phyloP scores from a whole-genome alignment of 2,797 vertebrate species.

The Chelonia mydas region DNA sequence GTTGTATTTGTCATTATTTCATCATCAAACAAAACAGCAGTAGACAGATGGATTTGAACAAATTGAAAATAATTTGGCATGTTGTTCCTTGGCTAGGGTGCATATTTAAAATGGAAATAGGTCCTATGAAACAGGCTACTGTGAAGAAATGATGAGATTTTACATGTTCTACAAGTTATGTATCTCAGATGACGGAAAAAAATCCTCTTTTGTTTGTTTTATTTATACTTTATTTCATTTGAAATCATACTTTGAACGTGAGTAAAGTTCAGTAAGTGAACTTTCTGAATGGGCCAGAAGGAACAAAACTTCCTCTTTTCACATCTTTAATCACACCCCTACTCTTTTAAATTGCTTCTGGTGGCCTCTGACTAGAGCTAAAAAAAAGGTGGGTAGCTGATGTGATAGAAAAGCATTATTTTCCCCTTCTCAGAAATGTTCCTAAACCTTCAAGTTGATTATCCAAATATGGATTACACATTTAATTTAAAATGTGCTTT shows the following conservation, averaged over 20 bases:
- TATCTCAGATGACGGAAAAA: background rate
- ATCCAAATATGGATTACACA: background rate
- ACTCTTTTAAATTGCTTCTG: constrained; percentile 42
- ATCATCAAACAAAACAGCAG: background rate
- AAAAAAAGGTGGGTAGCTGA: constrained; percentile 12
- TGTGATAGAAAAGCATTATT: constrained; percentile 32
- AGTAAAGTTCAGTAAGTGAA: constrained; percentile 23
- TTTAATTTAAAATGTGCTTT: constrained; percentile 59
- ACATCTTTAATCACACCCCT: constrained; percentile 35
- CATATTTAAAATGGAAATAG: background rate
- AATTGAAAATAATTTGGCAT: background rate
- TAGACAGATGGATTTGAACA: background rate
- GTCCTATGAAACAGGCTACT: background rate
- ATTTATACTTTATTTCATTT: constrained; percentile 35
- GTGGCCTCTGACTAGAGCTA: constrained; percentile 20
- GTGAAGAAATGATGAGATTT: background rate
- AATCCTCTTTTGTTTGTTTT: constrained; percentile 29
- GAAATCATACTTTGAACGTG: constrained; percentile 21
- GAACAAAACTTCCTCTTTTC: constrained; percentile 36
- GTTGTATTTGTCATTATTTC: background rate
- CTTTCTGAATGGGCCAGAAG: constrained; percentile 9
- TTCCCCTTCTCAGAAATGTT: constrained; percentile 29
- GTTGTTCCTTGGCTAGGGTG: background rate
- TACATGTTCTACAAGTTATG: background rate
- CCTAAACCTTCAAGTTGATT: constrained; percentile 37